Conservation (phyloP, 2,797 vertebrate genomes). For the Melanotaenia pygmaea region DNA sequence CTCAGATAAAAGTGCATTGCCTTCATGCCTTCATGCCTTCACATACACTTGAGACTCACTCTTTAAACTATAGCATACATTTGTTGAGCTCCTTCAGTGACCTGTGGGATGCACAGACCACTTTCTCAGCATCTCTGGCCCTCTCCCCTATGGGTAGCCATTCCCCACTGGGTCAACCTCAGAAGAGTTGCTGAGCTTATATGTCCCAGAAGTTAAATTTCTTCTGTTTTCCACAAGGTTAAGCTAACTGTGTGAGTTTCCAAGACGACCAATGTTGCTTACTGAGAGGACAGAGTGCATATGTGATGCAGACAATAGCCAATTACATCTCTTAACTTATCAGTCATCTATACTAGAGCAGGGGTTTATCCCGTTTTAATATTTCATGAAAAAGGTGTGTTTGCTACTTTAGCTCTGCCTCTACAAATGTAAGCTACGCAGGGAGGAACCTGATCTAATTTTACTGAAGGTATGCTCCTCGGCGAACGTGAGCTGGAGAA, state of each 20-base stretch:
- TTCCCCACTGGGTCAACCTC: conserved; percentile 54
- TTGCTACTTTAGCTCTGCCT: background rate
- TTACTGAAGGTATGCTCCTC: conserved; percentile 32
- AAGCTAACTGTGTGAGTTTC: conserved; percentile 45
- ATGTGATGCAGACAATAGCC: background rate
- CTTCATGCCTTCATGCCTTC: background rate
- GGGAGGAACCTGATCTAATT: conserved; percentile 19
- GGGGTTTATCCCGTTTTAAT: background rate
- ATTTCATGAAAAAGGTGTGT: background rate
- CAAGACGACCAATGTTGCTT: conserved; percentile 28
- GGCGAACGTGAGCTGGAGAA: conserved; percentile 41
- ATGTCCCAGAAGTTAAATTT: conserved; percentile 46
- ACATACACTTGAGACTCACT: conserved; percentile 5
- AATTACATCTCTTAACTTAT: background rate
- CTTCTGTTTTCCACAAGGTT: conserved; percentile 48
- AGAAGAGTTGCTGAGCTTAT: conserved; percentile 47
- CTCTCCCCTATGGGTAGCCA: conserved; percentile 49
- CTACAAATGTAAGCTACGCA: background rate
- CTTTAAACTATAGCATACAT: conserved; percentile 50
- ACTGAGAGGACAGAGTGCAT: background rate
- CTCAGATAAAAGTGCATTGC: conserved; percentile 8
- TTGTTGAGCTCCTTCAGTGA: conserved; percentile 56
- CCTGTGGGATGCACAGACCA: conserved; percentile 48
- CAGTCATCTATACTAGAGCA: background rate
- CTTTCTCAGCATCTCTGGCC: conserved; percentile 63